Conservation (phyloP, 2,888 invertebrate species). For the Meteorus colon region DNA sequence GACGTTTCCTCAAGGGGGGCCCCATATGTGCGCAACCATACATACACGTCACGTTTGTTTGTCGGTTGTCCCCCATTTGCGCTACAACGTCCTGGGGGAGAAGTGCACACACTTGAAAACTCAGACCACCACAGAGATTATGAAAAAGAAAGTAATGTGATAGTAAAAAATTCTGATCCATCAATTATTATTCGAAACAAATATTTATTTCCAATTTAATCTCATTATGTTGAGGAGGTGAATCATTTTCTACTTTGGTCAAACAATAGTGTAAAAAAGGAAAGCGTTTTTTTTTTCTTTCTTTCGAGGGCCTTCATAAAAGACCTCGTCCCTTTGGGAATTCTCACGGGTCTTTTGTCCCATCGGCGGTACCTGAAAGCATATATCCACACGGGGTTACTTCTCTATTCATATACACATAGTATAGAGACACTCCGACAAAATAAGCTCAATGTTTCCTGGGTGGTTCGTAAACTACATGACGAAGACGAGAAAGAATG, state of each 20-base stretch:
- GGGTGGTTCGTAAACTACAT: slow-evolving; percentile 18
- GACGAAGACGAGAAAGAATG: slow-evolving; percentile 12
- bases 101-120: slow-evolving; percentile 10
- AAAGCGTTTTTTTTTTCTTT: background rate
- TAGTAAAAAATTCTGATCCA: background rate
- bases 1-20: slow-evolving; percentile 31
- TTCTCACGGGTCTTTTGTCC: slow-evolving; percentile 8
- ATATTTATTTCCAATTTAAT: background rate
- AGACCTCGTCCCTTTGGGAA: background rate
- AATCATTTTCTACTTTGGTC: background rate
- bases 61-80: slow-evolving; percentile 10
- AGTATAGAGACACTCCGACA: background rate
- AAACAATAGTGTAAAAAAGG: background rate
- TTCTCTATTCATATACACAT: background rate
- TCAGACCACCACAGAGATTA: slow-evolving; percentile 17
- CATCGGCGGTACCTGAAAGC: slow-evolving; percentile 2
- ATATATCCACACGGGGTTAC: slow-evolving; percentile 1
- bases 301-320: background rate
- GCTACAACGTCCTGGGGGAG: slow-evolving; percentile 25
- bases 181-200: background rate
- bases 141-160: background rate
- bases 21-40: background rate
- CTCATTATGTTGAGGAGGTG: background rate
- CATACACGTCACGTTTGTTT: slow-evolving; percentile 22
- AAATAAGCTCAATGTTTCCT: slow-evolving; percentile 28